These are phyloP conservation scores for Spodoptera litura DNA, from an alignment of 1,140 invertebrate genomes.

Conservation along the genomic window DNA sequence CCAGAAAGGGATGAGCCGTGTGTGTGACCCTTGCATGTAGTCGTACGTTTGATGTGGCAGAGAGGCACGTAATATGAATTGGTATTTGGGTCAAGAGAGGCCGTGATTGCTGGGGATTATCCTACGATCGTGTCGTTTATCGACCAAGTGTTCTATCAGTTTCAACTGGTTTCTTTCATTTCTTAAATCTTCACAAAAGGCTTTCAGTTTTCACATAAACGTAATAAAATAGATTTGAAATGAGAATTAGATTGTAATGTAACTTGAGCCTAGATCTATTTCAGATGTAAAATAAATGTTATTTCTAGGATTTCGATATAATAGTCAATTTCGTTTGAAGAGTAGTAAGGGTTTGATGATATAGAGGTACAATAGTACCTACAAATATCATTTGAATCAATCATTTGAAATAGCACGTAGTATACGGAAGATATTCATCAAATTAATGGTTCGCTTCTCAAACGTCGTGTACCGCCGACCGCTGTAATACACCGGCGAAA, in stretches of 20 bases:
- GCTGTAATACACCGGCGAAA: conserved; percentile 14
- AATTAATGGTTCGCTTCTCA: conserved; percentile 25
- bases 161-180: conserved; percentile 13
- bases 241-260: too few species aligned
- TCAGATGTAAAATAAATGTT: too few species aligned
- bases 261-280: too few species aligned
- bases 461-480: not conserved
- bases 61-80: conserved; percentile 40
- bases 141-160: conserved; percentile 18
- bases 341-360: too few species aligned
- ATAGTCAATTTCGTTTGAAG: too few species aligned
- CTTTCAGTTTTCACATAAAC: not conserved
- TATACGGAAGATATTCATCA: conserved; percentile 20
- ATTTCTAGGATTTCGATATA: too few species aligned
- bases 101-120: conserved; percentile 44
- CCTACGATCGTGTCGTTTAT: conserved; percentile 32
- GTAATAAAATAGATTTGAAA: too few species aligned
- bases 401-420: not conserved
- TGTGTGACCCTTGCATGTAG: conserved; percentile 24
- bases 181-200: not conserved
- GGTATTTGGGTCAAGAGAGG: conserved; percentile 43
- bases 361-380: too few species aligned
- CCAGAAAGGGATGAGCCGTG: conserved; percentile 7
- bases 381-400: too few species aligned
- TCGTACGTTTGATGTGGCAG: conserved; percentile 21